phyloP scores from a whole-genome alignment of 2,797 vertebrate genomes.

The Taeniopygia guttata region DNA sequence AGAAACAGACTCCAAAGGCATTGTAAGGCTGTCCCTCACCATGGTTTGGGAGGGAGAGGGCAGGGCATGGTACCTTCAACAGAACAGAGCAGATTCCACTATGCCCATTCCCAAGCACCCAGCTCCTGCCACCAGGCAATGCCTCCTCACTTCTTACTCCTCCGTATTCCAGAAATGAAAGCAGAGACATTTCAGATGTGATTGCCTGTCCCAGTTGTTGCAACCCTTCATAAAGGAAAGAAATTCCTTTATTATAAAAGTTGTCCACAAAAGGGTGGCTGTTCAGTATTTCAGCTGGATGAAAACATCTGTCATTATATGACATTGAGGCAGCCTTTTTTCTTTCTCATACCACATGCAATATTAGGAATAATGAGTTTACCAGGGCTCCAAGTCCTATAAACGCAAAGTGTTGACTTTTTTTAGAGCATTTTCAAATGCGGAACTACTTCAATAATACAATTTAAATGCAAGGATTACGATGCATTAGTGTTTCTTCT shows the following conservation, averaged over 20 bases:
- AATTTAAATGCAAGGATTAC: neutral
- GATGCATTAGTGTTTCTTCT: neutral
- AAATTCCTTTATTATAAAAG: neutral
- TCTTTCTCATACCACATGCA: neutral
- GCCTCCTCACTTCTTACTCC: neutral
- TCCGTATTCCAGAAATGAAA: neutral
- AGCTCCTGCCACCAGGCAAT: neutral
- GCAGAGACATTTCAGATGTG: neutral
- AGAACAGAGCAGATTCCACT: neutral
- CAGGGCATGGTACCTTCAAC: neutral
- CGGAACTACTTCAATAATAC: constrained; percentile 30
- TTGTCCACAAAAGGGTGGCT: neutral
- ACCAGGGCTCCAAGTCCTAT: neutral
- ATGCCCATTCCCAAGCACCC: neutral
- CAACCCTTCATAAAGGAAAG: neutral
- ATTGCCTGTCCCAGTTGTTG: neutral
- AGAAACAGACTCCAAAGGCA: neutral
- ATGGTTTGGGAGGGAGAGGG: neutral
- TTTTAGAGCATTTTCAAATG: constrained; percentile 44
- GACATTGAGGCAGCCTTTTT: neutral
- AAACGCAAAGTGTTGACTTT: constrained; percentile 10
- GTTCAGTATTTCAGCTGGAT: neutral
- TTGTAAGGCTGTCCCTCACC: neutral
- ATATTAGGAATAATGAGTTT: constrained; percentile 22
- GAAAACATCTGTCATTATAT: neutral